Base-by-base conservation (phyloP, 2,113 vertebrate species). In the Fregata magnificens region DNA sequence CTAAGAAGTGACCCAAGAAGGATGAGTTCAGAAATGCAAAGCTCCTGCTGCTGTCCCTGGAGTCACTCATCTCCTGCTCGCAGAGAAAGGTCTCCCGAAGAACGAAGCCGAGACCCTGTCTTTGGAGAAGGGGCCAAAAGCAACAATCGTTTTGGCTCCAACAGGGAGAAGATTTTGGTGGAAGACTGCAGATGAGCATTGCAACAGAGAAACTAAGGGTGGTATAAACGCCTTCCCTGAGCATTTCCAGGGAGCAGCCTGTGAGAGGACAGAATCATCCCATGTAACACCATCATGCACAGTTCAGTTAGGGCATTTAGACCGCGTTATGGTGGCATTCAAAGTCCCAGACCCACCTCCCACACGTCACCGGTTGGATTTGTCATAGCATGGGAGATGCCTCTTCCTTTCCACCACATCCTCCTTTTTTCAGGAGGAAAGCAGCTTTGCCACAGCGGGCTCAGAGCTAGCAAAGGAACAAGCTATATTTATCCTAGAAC, bases 311-410 rank as follows among this genome's bases (percentile, higher is more conserved):
- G 84, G 58, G 19, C 20, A 31, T 59, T 50, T 32, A 63, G 32
- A 77, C 6, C 2, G 3, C 0, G 0, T n/a, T 72, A 7, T 1
- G 20, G 49, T 59, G 58, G 31, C 56, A 38, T 89, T 70, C 66
- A 8, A 49, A 74, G 49, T 42, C 24, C 1, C 0, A 73, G 42
- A 44, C 42, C 38, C 55, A 88, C 7, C 38, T 74, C 36, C 21
- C 10, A 79, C 29, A 38, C 0, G 2, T 40, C 90, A 91, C 31
- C 13, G 5, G 13, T 15, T 6, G 8, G n/a, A 59, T 40, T 63
- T 65, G 50, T 55, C 34, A 53, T 0, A 85, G 38, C 25, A 38
- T 0, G 0, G 12, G 16, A 15, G 28, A 70, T 70, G 40, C 16
- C 36, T 56, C 69, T 92, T 88, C 26, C 22, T 85, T 66, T 82